phyloP scores from a whole-genome alignment of 2,888 invertebrate genomes.

The Tetramorium bicarinatum region DNA sequence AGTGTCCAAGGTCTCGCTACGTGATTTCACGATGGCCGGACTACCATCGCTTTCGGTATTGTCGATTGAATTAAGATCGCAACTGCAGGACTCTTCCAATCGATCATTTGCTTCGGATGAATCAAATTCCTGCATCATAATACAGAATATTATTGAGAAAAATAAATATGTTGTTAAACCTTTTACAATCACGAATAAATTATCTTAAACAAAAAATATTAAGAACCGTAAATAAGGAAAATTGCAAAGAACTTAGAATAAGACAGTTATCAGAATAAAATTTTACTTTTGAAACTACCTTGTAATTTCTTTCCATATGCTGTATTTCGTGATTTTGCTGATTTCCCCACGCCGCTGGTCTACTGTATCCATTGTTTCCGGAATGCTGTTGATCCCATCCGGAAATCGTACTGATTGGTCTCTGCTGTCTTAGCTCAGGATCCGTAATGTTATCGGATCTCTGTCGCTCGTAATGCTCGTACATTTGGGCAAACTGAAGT shows the following conservation, averaged over 20 bases:
- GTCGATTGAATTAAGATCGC: constrained; percentile 86
- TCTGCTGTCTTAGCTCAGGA: constrained; percentile 96
- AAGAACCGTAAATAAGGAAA: neutral
- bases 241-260: neutral
- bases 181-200: neutral
- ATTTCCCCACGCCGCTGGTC: constrained; percentile 82
- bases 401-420: constrained; percentile 98
- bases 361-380: constrained; percentile 83
- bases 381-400: constrained; percentile 94
- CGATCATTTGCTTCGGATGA: constrained; percentile 82
- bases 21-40: constrained; percentile 86
- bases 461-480: constrained; percentile 97
- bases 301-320: constrained; percentile 82
- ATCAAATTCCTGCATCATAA: constrained; percentile 80
- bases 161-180: neutral
- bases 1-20: constrained; percentile 83
- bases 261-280: neutral
- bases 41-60: constrained; percentile 87
- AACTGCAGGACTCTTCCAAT: constrained; percentile 85
- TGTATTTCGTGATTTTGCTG: constrained; percentile 82
- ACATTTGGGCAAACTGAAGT: constrained; percentile 98
- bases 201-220: neutral
- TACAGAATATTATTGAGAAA: neutral
- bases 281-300: constrained; percentile 70
- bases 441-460: constrained; percentile 98